Conservation (phyloP, 2,113 vertebrate species). For the Indri indri region DNA sequence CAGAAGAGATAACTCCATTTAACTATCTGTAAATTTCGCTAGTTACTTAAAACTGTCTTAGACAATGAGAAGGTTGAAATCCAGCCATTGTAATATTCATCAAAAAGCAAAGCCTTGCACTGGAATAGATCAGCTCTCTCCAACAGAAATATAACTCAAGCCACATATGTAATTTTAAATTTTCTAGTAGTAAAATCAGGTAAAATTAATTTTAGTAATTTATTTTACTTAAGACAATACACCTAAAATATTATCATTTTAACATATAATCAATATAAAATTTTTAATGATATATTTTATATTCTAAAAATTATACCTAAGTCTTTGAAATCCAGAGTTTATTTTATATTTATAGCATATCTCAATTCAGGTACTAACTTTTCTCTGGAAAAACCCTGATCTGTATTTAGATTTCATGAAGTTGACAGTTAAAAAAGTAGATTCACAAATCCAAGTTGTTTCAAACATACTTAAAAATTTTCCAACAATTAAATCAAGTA, state of each 20-base stretch:
- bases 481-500: not conserved
- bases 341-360: not conserved
- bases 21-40: not conserved
- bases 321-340: not conserved
- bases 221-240: slow-evolving; percentile 8
- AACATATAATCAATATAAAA: slow-evolving; percentile 17
- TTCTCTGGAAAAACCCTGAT: slow-evolving; percentile 4
- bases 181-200: not conserved
- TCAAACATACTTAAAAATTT: not conserved
- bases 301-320: not conserved
- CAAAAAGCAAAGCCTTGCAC: not conserved
- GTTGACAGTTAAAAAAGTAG: slow-evolving; percentile 22
- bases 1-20: not conserved
- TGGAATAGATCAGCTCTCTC: not conserved
- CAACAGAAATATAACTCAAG: not conserved
- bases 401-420: slow-evolving; percentile 22
- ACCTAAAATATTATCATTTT: slow-evolving; percentile 5
- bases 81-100: not conserved
- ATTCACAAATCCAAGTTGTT: not conserved
- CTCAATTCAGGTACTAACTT: not conserved
- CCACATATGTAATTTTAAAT: not conserved
- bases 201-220: slow-evolving; percentile 15
- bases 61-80: not conserved
- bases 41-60: slow-evolving; percentile 1
- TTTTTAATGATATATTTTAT: not conserved